Evolutionary conservation across 2,888 invertebrate species (phyloP).

Genomic region (Leptinotarsa tumamoca): DNA sequence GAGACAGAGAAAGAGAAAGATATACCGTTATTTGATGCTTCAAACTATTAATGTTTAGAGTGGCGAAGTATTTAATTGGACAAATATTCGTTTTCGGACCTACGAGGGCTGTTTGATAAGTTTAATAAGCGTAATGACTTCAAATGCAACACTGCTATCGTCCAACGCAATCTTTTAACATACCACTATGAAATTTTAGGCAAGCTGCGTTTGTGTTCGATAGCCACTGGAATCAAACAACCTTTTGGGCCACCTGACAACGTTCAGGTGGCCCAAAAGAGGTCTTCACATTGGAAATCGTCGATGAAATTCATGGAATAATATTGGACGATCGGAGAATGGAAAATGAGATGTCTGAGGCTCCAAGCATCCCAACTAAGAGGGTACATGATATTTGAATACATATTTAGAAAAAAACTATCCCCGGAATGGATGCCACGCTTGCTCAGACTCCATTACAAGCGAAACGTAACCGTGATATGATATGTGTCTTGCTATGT

Average conservation of each 20-base stretch:
- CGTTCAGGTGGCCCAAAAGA: too few relatives aligned
- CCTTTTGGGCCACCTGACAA: not conserved
- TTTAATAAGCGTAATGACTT: too few relatives aligned
- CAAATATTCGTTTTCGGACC: too few relatives aligned
- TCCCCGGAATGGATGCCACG: not conserved
- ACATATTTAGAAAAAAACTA: not conserved
- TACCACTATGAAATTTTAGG: too few relatives aligned
- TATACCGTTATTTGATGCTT: too few relatives aligned
- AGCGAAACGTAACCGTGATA: not conserved
- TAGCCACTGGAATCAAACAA: not conserved
- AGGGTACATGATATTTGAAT: not conserved
- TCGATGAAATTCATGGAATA: not conserved
- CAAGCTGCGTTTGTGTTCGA: not conserved
- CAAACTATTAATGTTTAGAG: too few relatives aligned
- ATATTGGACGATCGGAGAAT: not conserved
- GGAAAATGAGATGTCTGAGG: not conserved
- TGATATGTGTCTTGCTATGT: constrained; percentile 29
- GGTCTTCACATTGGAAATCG: too few relatives aligned
- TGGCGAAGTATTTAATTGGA: too few relatives aligned
- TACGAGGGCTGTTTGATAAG: too few relatives aligned
- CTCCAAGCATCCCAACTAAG: not conserved
- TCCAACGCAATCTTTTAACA: too few relatives aligned
- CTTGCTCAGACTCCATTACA: not conserved
- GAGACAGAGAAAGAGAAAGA: too few relatives aligned
- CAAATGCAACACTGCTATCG: too few relatives aligned